Evolutionary conservation across 2,888 invertebrate genomes (phyloP).

Genomic region (Phrixothrix hirtus): DNA sequence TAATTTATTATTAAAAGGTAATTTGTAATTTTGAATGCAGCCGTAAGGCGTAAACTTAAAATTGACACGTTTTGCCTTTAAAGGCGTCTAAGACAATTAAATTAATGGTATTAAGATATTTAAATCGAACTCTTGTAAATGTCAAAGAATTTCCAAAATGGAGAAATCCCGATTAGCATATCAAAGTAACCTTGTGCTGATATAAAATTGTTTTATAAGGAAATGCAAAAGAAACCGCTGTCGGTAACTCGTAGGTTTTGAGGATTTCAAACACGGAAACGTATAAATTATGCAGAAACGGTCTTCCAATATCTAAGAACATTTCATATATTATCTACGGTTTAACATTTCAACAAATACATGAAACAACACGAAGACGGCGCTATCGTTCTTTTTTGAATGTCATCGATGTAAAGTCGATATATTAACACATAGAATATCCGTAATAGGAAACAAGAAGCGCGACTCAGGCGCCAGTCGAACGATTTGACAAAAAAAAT

Average conservation of each 20-base stretch:
- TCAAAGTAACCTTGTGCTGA: not conserved
- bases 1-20: too few relatives aligned
- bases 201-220: slow-evolving; percentile 4
- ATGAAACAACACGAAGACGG: slow-evolving; percentile 19
- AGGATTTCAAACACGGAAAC: slow-evolving; percentile 7
- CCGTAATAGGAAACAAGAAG: slow-evolving; percentile 34
- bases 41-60: too few relatives aligned
- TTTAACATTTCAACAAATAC: slow-evolving; percentile 20
- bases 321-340: slow-evolving; percentile 16
- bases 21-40: too few relatives aligned
- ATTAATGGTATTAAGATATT: too few relatives aligned
- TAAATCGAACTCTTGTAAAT: too few relatives aligned
- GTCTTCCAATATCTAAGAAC: slow-evolving; percentile 3
- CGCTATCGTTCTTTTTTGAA: slow-evolving; percentile 18
- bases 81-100: too few relatives aligned
- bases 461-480: slow-evolving; percentile 30
- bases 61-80: too few relatives aligned
- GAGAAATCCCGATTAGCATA: not conserved
- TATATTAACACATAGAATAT: slow-evolving; percentile 30
- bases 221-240: slow-evolving; percentile 1
- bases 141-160: slow-evolving; percentile 1
- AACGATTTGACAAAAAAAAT: slow-evolving; percentile 27
- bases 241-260: not conserved
- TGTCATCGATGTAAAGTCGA: slow-evolving; percentile 23
- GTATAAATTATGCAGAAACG: slow-evolving; percentile 16